These are phyloP conservation scores for Potamilus streckersoni DNA, from an alignment of 1,140 invertebrate genomes.

Conservation along the genomic window DNA sequence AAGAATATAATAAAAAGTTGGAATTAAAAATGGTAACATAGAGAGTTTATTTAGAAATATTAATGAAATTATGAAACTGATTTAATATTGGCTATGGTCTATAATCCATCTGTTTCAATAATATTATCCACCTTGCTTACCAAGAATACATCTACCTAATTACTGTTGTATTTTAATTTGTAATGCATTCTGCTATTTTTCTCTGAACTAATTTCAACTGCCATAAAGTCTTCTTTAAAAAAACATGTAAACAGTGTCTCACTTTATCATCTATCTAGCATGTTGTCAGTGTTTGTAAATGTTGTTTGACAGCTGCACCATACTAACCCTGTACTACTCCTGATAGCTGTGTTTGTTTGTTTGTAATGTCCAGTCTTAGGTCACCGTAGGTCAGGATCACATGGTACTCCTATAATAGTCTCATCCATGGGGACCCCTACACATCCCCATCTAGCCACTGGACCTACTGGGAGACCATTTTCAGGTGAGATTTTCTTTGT, in stretches of 20 bases:
- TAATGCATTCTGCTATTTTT: neutral
- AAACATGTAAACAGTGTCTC: neutral
- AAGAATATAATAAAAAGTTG: neutral
- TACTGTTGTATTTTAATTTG: too few relatives aligned
- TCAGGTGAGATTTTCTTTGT: too few relatives aligned
- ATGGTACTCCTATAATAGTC: conserved; percentile 51
- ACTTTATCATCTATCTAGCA: conserved; percentile 1
- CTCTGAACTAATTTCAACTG: neutral
- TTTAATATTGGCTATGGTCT: too few relatives aligned
- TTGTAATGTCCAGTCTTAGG: conserved; percentile 40
- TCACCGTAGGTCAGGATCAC: conserved; percentile 59
- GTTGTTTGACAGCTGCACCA: conserved; percentile 10
- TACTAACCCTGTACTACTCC: neutral
- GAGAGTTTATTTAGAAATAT: too few relatives aligned
- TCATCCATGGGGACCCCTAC: conserved; percentile 28
- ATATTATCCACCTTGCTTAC: too few relatives aligned
- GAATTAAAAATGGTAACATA: neutral
- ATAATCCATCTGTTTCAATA: too few relatives aligned
- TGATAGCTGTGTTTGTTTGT: neutral
- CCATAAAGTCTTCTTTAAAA: neutral
- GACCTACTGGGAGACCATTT: too few relatives aligned
- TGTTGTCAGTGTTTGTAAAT: conserved; percentile 8
- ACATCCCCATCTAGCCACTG: too few relatives aligned
- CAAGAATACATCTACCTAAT: too few relatives aligned
- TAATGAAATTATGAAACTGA: too few relatives aligned